Evolutionary conservation across 2,888 invertebrate species (phyloP), one percentile per base, ranked within the genome.

Genomic region (Priocnemis perturbator): DNA sequence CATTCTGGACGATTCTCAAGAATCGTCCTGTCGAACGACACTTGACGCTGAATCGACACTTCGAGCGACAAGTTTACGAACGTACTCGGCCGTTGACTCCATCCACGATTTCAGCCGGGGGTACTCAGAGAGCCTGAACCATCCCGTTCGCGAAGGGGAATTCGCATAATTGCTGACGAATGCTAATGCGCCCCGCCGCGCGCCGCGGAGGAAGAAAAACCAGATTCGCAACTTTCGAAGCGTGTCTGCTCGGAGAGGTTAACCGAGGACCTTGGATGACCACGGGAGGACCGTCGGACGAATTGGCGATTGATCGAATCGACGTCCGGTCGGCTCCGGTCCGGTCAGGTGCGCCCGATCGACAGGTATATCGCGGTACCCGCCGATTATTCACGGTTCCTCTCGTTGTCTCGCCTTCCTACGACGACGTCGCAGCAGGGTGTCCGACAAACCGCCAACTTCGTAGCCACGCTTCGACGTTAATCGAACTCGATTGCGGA

Each of bases 131-230:
- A 55, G 55, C 58, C 60, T 62, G 69, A 30, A 15, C 55, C 21
- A 23, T 50, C 50, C 50, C 50, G 50, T 71, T 68, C 67, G 67
- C 69, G 81, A 73, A 37, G 37, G 37, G 37, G 79, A 73, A 81
- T 78, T 81, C 79, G 61, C 77, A 79, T 80, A 80, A 80, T 80
- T 81, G 80, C 79, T 77, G 79, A 78, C 71, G 80, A 69, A 73
- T 75, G 75, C 79, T 80, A 80, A 80, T 81, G 73, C 79, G 73
- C 70, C 79, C 69, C 66, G 69, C 74, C 56, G 76, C 64, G 53
- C 66, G 69, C 74, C 56, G 76, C 64, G 53, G 56, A 71, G 52
- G 69, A 63, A 70, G 78, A 82, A 82, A 83, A 79, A 83, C 82
- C 82, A 82, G 82, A 80, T 74, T 78, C 76, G 72, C 83, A 80